Base-by-base conservation (phyloP, 2,797 vertebrate species). In the Momotus momota region DNA sequence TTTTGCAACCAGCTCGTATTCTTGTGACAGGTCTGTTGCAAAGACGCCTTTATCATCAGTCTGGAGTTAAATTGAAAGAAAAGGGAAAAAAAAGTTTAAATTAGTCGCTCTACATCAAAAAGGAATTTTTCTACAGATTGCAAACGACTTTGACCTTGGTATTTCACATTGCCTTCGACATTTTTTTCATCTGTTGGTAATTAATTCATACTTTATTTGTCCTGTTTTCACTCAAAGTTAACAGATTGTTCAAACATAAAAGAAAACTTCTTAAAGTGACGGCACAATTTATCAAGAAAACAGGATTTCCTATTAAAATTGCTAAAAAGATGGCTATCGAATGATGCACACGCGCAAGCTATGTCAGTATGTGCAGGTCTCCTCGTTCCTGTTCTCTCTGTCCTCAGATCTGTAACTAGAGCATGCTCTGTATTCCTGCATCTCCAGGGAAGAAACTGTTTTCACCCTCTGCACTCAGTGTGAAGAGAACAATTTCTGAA, bases 21-120 rank as follows among this genome's bases (percentile, higher is more conserved):
- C 99, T 95, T 98, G 98, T 25, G 99, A 99, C 45, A 99, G 98
- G 64, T 98, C 97, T 12, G 99, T 99, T n/a, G 98, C 98, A 97
- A 99, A 99, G 83, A 99, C 98, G 6, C 99, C 99, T 95, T 99
- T 99, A 96, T 99, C 99, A 55, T 99, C 99, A 1, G 99, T 99
- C 99, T 99, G 97, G 58, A 92, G 96, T 90, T 41, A 38, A 73
- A 49, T 45, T 18, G 35, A 48, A 96, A 94, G 51, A 79, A 78
- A 60, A 96, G 92, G 54, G 74, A 77, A 58, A 79, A 35, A 67
- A 17, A 40, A 43, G 25, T 35, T 88, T 46, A 29, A 45, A 80
- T 96, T 92, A 92, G 61, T 92, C 55, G 25, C 10, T 83, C 45
- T 72, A 9, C 9, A 54, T 71, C 25, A 81, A 57, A 55, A 81